Percentiles rank a stretch among this genome's conserved stretches.
phyloP scores from a whole-genome alignment of 2,797 vertebrate genomes.

The Varecia variegata region DNA sequence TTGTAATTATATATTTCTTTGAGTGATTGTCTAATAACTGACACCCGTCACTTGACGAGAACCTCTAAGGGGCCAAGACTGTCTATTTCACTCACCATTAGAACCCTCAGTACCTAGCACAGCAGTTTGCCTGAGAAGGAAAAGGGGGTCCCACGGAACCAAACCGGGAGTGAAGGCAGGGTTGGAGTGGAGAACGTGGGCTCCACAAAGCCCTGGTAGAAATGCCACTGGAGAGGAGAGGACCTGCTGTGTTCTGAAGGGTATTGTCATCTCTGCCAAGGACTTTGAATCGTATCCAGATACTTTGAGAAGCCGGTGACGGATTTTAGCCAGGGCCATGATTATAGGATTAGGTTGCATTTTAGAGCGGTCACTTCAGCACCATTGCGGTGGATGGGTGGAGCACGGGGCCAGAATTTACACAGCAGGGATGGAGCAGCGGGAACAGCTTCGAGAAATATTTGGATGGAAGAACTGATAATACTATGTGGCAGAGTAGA shows the following conservation, averaged over 20 bases:
- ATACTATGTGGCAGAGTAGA: accelerated
- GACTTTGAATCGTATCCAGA: background rate
- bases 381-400: background rate
- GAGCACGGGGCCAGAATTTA: background rate
- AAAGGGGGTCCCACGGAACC: background rate
- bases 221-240: background rate
- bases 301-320: background rate
- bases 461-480: background rate
- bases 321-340: background rate
- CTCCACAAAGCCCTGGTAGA: background rate
- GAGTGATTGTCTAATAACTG: background rate
- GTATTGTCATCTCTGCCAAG: background rate
- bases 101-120: background rate
- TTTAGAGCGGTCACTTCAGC: background rate
- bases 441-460: background rate
- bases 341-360: background rate
- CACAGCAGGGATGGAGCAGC: background rate
- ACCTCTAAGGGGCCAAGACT: background rate
- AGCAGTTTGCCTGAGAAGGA: background rate
- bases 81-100: background rate
- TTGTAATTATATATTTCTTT: background rate
- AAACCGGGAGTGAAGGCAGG: background rate
- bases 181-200: background rate
- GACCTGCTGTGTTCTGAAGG: background rate
- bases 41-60: background rate